These are phyloP conservation scores for Pseudococcus jackbeardsleyi DNA, from an alignment of 2,888 invertebrate species.

Conservation along the genomic window DNA sequence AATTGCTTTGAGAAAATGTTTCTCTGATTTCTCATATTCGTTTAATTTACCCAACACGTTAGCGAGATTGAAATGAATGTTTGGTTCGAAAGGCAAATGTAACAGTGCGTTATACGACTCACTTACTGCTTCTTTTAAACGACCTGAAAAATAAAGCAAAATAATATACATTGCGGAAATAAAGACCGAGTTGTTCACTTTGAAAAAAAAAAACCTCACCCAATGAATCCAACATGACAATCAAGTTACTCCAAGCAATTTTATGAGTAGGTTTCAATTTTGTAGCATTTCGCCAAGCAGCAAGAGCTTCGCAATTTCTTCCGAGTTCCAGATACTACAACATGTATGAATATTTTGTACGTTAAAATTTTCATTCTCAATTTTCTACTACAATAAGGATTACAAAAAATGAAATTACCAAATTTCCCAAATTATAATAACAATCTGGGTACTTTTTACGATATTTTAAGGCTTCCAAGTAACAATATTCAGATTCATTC, in stretches of 20 bases:
- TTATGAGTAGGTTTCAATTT: constrained; percentile 82
- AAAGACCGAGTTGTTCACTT: neutral
- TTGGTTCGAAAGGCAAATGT: constrained; percentile 80
- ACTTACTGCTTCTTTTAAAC: constrained; percentile 43
- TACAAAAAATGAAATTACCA: constrained; percentile 74
- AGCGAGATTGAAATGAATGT: constrained; percentile 87
- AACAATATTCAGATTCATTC: constrained; percentile 82
- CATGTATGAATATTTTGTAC: constrained; percentile 66
- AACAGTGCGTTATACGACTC: constrained; percentile 66
- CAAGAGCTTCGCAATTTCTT: constrained; percentile 80
- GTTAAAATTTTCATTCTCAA: neutral
- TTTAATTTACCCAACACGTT: constrained; percentile 89
- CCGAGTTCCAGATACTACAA: constrained; percentile 84
- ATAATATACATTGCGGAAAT: no score
- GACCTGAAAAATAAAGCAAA: constrained; percentile 56
- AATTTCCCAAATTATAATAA: constrained; percentile 93
- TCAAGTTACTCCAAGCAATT: constrained; percentile 92
- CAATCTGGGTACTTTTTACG: constrained; percentile 90
- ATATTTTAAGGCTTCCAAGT: constrained; percentile 82
- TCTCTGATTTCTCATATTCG: constrained; percentile 83
- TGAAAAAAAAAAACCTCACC: constrained; percentile 66
- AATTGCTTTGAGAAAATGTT: constrained; percentile 84
- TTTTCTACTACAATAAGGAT: neutral
- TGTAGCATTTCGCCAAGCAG: constrained; percentile 87
- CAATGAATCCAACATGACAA: constrained; percentile 75